phyloP scores from a whole-genome alignment of 1,140 invertebrate genomes.

The Brachionus sp. region DNA sequence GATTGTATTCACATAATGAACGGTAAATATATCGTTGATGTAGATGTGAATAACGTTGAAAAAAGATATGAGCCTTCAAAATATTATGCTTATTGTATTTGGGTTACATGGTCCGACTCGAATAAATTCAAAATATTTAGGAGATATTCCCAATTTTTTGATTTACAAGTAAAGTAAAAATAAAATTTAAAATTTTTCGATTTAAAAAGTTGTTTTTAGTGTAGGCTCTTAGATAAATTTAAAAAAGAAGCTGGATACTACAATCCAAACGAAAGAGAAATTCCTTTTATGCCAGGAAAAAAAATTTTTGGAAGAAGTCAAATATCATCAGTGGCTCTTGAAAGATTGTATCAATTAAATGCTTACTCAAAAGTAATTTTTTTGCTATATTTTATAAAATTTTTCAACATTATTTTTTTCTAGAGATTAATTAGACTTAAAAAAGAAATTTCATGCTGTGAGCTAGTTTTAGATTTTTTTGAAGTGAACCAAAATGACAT shows the following conservation, averaged over 20 bases:
- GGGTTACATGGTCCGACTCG: neutral
- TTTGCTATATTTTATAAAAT: neutral
- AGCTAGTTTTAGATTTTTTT: neutral
- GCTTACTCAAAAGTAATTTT: neutral
- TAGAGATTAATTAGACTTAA: slow-evolving; percentile 14
- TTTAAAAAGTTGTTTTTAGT: neutral
- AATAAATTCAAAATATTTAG: neutral
- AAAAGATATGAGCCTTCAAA: slow-evolving; percentile 26
- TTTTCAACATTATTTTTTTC: neutral
- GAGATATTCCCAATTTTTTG: slow-evolving; percentile 40
- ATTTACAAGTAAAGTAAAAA: neutral
- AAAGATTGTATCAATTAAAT: neutral
- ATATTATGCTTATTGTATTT: slow-evolving; percentile 30
- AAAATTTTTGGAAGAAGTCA: slow-evolving; percentile 25
- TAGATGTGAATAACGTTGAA: slow-evolving; percentile 8
- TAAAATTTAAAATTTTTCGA: neutral
- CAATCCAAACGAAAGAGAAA: neutral
- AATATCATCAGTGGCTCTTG: slow-evolving; percentile 3
- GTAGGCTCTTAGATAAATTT: slow-evolving; percentile 30
- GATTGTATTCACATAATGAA: neutral
- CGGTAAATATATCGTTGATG: neutral
- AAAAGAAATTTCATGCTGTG: neutral
- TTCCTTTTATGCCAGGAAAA: slow-evolving; percentile 41
- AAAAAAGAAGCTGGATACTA: neutral
- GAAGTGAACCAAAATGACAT: neutral